phyloP scores from a whole-genome alignment of 2,797 vertebrate genomes.

The Oreortyx pictus region DNA sequence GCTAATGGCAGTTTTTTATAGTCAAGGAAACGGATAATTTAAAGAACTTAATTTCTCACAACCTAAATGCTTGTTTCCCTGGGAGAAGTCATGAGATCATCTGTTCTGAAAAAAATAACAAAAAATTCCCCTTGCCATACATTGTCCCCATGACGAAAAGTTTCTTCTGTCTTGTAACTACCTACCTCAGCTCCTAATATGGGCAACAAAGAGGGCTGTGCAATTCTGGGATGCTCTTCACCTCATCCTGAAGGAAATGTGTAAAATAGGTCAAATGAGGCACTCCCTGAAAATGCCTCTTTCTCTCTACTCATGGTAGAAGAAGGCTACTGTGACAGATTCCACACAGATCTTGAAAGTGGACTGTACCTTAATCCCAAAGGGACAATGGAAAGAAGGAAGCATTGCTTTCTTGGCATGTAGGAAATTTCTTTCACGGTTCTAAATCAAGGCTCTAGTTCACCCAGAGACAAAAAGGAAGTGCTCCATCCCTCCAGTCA shows the following conservation, averaged over 20 bases:
- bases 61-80: slow-evolving; percentile 33
- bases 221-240: neutral
- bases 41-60: slow-evolving; percentile 26
- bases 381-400: neutral
- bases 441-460: neutral
- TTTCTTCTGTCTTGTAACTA: slow-evolving; percentile 1
- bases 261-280: neutral
- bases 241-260: neutral
- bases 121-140: neutral
- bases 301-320: neutral
- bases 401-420: neutral
- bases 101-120: neutral
- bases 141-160: slow-evolving; percentile 22
- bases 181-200: neutral
- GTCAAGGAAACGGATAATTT: neutral
- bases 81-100: slow-evolving; percentile 28
- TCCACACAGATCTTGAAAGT: neutral
- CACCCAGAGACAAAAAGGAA: neutral
- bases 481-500: neutral
- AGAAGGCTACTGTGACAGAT: neutral
- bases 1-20: slow-evolving; percentile 26
- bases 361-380: neutral
- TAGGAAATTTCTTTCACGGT: neutral
- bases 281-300: neutral
- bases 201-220: neutral